Base-by-base conservation (phyloP, 1,140 invertebrate species). In the Heterodera schachtii region DNA sequence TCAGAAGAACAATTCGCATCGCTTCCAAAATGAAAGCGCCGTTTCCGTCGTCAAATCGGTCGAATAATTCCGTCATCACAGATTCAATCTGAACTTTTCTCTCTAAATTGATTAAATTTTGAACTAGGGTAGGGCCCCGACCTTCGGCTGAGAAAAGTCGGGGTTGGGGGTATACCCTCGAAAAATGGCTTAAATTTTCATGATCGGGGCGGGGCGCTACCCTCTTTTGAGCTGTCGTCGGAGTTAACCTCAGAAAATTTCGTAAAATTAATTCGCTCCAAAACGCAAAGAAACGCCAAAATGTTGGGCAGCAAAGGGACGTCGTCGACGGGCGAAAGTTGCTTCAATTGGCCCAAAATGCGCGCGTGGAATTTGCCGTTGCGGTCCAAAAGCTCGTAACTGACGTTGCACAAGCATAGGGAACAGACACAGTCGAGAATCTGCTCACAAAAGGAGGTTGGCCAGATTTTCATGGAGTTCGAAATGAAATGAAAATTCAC, bases 361-460 rank as follows among this genome's bases (percentile, higher is more conserved):
- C 82, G 83, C 13, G 60, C 4, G 8, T 70, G 78, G 19, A 83
- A 83, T 52, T 76, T 84, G 31, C 71, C 74, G 64, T 84, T 84
- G 47, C 43, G 43, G 73, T 83, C 82, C 47, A 83, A 64, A 49
- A 82, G 44, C 21, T 82, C 70, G 74, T 81, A 82, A 19, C 81
- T 70, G 19, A 82, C 80, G 49, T 81, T 76, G 21, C 60, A 75
- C 19, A 81, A 74, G 4, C 71, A 78, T 6, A 81, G 75, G 11
- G 57, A 43, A 9, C 44, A 75, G 8, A 81, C 44, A n/a, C 47
- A 73, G 8, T 81, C 80, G 47, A 81, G 47, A 67, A 81, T 79
- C 77, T 78, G n/a, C 13, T 8, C 9, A 78, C 60, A 46, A 46
- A 44, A 43, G 31, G 9, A 69, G 6, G 69, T 4, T 7, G 47